Conservation (phyloP, 2,113 vertebrate species). For the Climacteris rufus region DNA sequence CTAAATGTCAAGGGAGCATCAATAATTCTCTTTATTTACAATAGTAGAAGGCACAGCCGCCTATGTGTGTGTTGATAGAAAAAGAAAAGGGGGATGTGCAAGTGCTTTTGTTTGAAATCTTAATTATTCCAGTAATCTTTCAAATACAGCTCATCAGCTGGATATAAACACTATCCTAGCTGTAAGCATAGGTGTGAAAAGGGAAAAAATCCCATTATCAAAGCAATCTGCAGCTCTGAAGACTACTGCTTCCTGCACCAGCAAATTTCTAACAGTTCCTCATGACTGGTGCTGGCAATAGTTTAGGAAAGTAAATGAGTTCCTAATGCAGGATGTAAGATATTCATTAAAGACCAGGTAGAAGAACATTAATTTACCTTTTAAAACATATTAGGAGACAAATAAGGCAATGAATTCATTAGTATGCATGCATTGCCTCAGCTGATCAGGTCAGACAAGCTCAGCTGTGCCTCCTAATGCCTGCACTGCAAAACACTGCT, state of each 20-base stretch:
- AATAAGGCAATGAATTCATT: background rate
- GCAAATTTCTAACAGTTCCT: slow-evolving; percentile 46
- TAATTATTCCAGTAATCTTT: slow-evolving; percentile 13
- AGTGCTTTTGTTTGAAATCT: background rate
- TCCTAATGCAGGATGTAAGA: slow-evolving; percentile 51
- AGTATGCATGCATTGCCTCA: background rate
- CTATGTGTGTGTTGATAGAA: background rate
- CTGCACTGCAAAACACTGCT: slow-evolving; percentile 8
- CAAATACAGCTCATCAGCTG: slow-evolving; percentile 4
- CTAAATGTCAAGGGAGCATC: background rate
- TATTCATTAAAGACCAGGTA: slow-evolving; percentile 45
- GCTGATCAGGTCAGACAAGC: background rate
- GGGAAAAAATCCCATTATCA: slow-evolving; percentile 33
- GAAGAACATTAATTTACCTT: slow-evolving; percentile 42
- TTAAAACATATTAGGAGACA: slow-evolving; percentile 13
- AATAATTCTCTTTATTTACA: background rate
- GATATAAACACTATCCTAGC: background rate
- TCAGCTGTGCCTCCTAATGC: slow-evolving; percentile 34
- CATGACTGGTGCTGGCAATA: slow-evolving; percentile 19
- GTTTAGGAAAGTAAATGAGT: slow-evolving; percentile 17
- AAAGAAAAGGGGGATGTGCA: background rate
- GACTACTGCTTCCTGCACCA: background rate
- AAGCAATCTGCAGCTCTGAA: slow-evolving; percentile 17
- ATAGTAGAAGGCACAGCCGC: background rate
- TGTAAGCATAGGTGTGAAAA: slow-evolving; percentile 50